Percentiles rank a stretch among this genome's conserved stretches.
Evolutionary conservation across 2,797 vertebrate species (phyloP).

Genomic region (Gymnopithys bicolor): DNA sequence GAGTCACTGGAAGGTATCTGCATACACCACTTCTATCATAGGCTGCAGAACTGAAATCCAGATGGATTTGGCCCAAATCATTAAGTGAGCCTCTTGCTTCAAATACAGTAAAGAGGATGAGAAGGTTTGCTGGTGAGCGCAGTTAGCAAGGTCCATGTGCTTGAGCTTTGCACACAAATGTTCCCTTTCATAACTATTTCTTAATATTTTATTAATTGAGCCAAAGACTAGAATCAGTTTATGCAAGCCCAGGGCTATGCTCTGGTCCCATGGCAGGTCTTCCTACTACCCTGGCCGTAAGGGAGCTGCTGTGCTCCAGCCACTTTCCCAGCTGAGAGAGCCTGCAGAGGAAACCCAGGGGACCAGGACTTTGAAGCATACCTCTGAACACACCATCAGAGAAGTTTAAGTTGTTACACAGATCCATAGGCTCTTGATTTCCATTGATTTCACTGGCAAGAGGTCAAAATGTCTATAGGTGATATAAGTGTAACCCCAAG

Average conservation of each 20-base stretch:
- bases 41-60: not conserved
- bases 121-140: not conserved
- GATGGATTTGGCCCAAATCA: not conserved
- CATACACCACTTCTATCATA: rapidly evolving
- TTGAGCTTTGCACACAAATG: not conserved
- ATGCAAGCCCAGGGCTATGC: not conserved
- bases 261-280: not conserved
- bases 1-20: not conserved
- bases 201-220: not conserved
- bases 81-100: not conserved
- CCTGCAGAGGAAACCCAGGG: not conserved
- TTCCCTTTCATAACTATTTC: not conserved
- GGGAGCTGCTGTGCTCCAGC: not conserved
- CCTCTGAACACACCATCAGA: rapidly evolving
- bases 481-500: not conserved
- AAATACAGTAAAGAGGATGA: not conserved
- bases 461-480: not conserved
- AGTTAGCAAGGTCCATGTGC: not conserved
- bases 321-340: not conserved
- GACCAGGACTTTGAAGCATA: not conserved
- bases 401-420: not conserved
- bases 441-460: not conserved
- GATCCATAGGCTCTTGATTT: not conserved
- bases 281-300: not conserved
- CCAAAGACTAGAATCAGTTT: not conserved